These are phyloP conservation scores for Magallana angulata DNA, from an alignment of 1,140 invertebrate genomes.

Conservation along the genomic window DNA sequence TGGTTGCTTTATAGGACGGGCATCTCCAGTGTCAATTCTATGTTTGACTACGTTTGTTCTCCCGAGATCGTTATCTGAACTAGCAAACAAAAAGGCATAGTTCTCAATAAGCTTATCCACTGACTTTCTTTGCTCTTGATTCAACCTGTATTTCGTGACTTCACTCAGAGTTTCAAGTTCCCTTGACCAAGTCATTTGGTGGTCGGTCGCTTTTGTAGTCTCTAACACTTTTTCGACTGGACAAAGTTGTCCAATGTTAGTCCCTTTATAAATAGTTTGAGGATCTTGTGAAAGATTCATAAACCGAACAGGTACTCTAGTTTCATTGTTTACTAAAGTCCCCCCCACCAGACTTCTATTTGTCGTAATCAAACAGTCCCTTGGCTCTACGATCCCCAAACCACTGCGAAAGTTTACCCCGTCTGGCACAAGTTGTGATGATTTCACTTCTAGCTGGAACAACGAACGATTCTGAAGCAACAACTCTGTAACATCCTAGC, in stretches of 20 bases:
- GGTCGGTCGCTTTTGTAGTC: too few relatives aligned
- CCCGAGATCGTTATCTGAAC: conserved; percentile 41
- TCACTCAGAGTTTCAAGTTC: too few relatives aligned
- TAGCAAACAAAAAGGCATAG: conserved; percentile 42
- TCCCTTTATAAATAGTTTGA: too few relatives aligned
- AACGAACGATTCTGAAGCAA: conserved; percentile 40
- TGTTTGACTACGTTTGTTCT: conserved; percentile 34
- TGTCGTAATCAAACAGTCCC: neutral
- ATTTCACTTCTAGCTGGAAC: conserved; percentile 38
- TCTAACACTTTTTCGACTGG: too few relatives aligned
- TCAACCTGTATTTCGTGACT: too few relatives aligned
- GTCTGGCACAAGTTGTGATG: conserved; percentile 27
- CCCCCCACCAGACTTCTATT: too few relatives aligned
- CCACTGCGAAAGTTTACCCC: neutral
- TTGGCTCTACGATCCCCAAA: neutral
- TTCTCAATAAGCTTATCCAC: neutral
- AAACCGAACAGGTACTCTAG: too few relatives aligned
- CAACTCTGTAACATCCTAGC: conserved; percentile 40
- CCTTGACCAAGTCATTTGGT: too few relatives aligned
- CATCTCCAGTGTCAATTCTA: conserved; percentile 43
- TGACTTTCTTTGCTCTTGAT: neutral
- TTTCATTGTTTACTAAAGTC: too few relatives aligned
- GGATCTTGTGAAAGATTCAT: too few relatives aligned
- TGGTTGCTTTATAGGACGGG: conserved; percentile 42
- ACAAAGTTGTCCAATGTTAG: too few relatives aligned